Conservation (phyloP, 2,797 vertebrate genomes). For the Scyliorhinus canicula region DNA sequence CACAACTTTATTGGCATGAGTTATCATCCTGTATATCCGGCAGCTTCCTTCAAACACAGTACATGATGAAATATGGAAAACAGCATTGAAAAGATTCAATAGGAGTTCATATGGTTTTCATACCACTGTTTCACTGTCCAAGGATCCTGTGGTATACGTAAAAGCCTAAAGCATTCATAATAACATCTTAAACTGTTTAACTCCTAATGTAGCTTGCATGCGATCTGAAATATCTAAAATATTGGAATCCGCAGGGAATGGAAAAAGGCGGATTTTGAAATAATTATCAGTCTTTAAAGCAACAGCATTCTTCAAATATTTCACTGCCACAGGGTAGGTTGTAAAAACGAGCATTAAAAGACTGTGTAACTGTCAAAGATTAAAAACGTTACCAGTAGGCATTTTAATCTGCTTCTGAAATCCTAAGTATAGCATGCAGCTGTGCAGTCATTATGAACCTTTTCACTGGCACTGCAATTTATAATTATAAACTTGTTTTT, state of each 20-base stretch:
- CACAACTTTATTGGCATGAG: conserved; percentile 48
- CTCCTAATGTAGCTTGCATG: conserved; percentile 47
- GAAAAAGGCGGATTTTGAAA: conserved; percentile 22
- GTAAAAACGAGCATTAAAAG: conserved; percentile 41
- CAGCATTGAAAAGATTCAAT: conserved; percentile 63
- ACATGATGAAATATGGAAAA: conserved; percentile 64
- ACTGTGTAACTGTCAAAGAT: conserved; percentile 32
- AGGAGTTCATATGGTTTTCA: conserved; percentile 50
- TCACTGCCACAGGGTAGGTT: conserved; percentile 42
- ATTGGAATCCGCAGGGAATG: conserved; percentile 45
- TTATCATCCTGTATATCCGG: conserved; percentile 51
- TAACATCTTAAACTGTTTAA: conserved; percentile 66
- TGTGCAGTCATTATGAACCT: neutral
- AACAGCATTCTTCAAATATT: conserved; percentile 39
- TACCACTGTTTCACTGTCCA: conserved; percentile 61
- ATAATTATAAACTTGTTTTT: neutral
- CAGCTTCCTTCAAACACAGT: conserved; percentile 45
- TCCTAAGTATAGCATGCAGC: conserved; percentile 9
- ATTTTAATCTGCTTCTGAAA: neutral
- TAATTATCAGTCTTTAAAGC: conserved; percentile 36
- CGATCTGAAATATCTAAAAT: conserved; percentile 51
- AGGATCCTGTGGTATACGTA: conserved; percentile 62
- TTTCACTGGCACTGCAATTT: neutral
- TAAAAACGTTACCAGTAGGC: conserved; percentile 28
- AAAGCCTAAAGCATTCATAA: conserved; percentile 66